Conservation (phyloP, 1,140 invertebrate genomes). For the Drosophila punjabiensis region DNA sequence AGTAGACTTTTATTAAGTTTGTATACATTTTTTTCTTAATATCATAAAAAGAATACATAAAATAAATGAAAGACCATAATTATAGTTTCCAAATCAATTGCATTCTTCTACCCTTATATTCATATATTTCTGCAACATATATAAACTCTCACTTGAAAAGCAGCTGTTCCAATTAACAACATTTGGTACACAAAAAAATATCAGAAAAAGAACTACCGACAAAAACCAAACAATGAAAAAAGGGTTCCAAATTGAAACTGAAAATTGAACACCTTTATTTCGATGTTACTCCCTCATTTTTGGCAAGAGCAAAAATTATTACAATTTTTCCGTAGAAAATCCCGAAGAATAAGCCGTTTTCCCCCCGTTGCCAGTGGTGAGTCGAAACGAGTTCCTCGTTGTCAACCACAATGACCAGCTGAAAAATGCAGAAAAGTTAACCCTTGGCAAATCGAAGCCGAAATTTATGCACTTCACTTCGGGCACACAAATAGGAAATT, state of each 20-base stretch:
- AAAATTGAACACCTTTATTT: slow-evolving; percentile 55
- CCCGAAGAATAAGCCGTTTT: slow-evolving; percentile 21
- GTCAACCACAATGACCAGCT: slow-evolving; percentile 67
- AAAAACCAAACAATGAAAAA: slow-evolving; percentile 50
- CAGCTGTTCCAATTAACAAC: slow-evolving; percentile 41
- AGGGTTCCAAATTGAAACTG: slow-evolving; percentile 43
- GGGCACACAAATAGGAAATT: slow-evolving; percentile 24
- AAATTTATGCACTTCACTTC: slow-evolving; percentile 71
- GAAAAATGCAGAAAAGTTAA: slow-evolving; percentile 56
- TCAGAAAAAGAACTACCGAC: slow-evolving; percentile 13
- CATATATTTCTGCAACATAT: background rate
- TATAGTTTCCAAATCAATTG: too few species aligned
- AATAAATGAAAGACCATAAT: too few species aligned
- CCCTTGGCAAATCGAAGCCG: slow-evolving; percentile 55
- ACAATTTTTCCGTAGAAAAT: slow-evolving; percentile 50
- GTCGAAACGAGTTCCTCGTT: slow-evolving; percentile 28
- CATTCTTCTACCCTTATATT: background rate
- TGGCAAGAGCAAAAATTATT: slow-evolving; percentile 45
- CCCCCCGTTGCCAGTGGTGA: slow-evolving; percentile 24
- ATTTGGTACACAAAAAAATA: slow-evolving; percentile 29
- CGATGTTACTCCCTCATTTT: slow-evolving; percentile 28
- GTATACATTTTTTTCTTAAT: too few species aligned
- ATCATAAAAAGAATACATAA: too few species aligned
- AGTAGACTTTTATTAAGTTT: too few species aligned
- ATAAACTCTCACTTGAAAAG: background rate